These are phyloP conservation scores for Alosa sapidissima DNA, from an alignment of 2,797 vertebrate species.

Conservation along the genomic window DNA sequence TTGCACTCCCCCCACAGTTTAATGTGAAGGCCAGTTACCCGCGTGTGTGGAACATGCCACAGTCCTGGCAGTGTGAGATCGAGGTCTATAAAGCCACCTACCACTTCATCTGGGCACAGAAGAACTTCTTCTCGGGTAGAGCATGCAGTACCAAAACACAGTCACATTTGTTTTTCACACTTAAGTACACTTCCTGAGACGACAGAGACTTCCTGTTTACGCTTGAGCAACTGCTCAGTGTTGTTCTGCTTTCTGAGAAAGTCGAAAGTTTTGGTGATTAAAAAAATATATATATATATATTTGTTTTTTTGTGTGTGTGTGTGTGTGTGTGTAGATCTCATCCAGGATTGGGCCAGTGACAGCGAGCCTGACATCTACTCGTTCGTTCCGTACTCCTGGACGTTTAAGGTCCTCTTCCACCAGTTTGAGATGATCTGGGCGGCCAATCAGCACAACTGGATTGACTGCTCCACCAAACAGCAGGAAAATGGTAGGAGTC, in stretches of 20 bases:
- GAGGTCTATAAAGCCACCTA: constrained; percentile 99
- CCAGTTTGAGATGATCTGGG: constrained; percentile 99
- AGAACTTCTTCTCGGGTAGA: constrained; percentile 96
- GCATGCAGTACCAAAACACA: neutral
- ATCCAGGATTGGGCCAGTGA: constrained; percentile 98
- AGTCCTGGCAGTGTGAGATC: constrained; percentile 96
- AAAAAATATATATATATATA: no score
- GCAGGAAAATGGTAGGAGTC: constrained; percentile 90
- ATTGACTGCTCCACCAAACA: constrained; percentile 98
- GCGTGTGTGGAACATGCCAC: constrained; percentile 96
- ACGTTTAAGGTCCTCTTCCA: constrained; percentile 97
- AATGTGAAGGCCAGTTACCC: constrained; percentile 95
- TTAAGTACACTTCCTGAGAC: neutral
- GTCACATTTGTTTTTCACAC: neutral
- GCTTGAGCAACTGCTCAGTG: neutral
- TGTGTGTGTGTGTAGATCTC: constrained; percentile 75
- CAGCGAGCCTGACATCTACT: constrained; percentile 94
- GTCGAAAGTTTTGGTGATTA: neutral
- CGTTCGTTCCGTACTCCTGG: constrained; percentile 97
- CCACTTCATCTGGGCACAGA: constrained; percentile 98
- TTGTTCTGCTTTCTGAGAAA: neutral
- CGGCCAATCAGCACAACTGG: constrained; percentile 98
- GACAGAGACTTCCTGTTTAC: neutral
- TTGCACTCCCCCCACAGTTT: constrained; percentile 74
- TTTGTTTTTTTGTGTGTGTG: neutral